These are phyloP conservation scores for Nycticryphes semicollaris DNA, from an alignment of 2,113 vertebrate species.

Conservation along the genomic window DNA sequence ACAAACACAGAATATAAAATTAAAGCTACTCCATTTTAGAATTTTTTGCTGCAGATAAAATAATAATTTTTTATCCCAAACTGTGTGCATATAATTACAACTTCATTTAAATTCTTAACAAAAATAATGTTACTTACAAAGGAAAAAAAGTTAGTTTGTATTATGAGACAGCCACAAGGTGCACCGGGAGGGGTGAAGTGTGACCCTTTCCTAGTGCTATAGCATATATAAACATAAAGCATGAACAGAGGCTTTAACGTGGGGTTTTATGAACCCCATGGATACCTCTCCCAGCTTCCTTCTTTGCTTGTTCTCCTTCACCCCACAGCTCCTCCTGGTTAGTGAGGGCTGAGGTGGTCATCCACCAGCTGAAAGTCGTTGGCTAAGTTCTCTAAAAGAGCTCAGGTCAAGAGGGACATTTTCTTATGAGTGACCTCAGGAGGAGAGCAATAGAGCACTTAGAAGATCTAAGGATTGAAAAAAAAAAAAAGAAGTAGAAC, in stretches of 20 bases:
- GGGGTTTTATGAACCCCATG: fast-evolving
- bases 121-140: neutral
- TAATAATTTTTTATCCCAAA: neutral
- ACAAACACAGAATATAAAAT: neutral
- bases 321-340: neutral
- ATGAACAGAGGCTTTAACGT: neutral
- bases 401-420: neutral
- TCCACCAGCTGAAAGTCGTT: neutral
- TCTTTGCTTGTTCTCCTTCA: neutral
- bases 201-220: neutral
- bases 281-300: neutral
- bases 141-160: neutral
- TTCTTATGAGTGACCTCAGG: neutral
- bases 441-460: neutral
- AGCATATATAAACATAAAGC: fast-evolving
- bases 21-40: neutral
- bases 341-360: neutral
- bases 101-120: neutral
- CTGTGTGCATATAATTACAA: neutral
- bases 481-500: neutral
- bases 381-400: neutral
- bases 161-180: neutral
- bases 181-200: neutral
- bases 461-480: neutral
- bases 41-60: neutral